Evolutionary conservation across 2,888 invertebrate species (phyloP).

Genomic region (Noctua comes): DNA sequence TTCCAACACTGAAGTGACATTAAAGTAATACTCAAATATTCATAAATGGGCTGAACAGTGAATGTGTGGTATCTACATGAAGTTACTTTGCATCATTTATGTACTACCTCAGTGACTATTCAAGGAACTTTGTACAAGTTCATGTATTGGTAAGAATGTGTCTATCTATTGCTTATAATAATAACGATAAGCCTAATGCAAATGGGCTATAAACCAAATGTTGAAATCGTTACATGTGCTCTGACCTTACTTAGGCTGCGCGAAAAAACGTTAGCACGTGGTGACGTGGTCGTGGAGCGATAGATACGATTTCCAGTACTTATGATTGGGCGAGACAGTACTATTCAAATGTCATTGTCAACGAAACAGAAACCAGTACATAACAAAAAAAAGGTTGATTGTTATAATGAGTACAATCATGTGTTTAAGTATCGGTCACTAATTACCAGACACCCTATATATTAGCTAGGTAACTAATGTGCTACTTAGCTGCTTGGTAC

Average conservation of each 20-base stretch:
- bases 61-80: conserved; percentile 12
- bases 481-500: neutral
- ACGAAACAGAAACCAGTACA: neutral
- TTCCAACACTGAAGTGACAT: neutral
- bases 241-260: neutral
- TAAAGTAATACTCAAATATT: neutral
- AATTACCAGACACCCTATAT: too few species aligned
- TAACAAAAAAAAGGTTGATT: too few species aligned
- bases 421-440: too few species aligned
- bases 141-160: conserved; percentile 13
- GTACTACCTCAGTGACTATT: neutral
- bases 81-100: neutral
- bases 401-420: too few species aligned
- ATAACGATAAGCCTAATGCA: neutral
- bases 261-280: neutral
- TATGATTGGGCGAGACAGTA: neutral
- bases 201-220: neutral
- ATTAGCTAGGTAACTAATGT: neutral
- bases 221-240: neutral
- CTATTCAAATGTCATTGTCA: neutral
- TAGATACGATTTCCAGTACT: neutral
- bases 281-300: neutral
- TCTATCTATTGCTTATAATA: conserved; percentile 22
- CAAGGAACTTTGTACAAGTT: conserved; percentile 16
- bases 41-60: neutral